A percentile compares a stretch with the other conserved stretches of the same genome.
phyloP scores from a whole-genome alignment of 2,797 vertebrate species.

The Zalophus californianus region DNA sequence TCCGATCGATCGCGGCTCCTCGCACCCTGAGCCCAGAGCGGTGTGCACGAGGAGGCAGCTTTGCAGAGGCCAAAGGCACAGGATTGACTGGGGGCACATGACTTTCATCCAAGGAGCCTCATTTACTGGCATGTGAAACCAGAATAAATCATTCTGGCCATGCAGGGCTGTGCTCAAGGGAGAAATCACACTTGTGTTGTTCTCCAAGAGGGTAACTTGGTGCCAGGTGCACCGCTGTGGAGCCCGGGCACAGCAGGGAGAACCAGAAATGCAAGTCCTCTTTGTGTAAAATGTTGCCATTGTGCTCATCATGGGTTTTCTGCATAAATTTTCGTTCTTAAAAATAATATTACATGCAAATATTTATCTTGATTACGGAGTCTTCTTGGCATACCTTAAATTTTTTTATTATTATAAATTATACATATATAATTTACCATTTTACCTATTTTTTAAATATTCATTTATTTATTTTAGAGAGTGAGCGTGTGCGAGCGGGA shows the following conservation, averaged over 20 bases:
- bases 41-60: background rate
- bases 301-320: background rate
- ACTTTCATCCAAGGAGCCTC: background rate
- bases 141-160: background rate
- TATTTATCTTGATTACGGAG: background rate
- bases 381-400: background rate
- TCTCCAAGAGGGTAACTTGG: background rate
- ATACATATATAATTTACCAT: background rate
- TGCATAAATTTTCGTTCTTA: background rate
- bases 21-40: too few species aligned
- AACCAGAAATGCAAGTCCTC: background rate
- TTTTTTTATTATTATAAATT: background rate
- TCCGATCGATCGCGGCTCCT: too few species aligned
- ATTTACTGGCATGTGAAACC: background rate
- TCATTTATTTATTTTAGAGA: too few species aligned
- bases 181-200: background rate
- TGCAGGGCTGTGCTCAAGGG: background rate
- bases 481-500: fast-evolving
- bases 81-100: background rate
- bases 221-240: background rate
- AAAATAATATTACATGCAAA: background rate
- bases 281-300: background rate
- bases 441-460: background rate
- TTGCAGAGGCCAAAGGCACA: background rate
- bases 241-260: background rate